phyloP scores from a whole-genome alignment of 2,113 vertebrate genomes.

The Grantiella picta region DNA sequence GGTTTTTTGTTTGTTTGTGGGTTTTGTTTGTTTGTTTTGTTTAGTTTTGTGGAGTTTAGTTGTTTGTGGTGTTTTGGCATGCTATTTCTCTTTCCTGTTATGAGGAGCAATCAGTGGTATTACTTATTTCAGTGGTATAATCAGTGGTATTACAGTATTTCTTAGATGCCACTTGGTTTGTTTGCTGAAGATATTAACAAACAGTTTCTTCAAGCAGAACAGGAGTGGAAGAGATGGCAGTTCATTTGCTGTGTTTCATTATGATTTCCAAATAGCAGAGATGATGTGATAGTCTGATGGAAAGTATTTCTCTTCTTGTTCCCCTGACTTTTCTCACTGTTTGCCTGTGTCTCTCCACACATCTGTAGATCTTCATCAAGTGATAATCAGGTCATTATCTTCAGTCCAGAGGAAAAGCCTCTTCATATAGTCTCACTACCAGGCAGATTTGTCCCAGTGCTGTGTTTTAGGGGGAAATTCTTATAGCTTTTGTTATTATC shows the following conservation, averaged over 20 bases:
- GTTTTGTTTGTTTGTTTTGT: not conserved
- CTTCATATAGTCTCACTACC: not conserved
- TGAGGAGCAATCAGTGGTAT: not conserved
- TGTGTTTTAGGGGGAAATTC: not conserved
- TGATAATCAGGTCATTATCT: not conserved
- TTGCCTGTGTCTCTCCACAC: not conserved
- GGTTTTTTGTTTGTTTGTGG: not conserved
- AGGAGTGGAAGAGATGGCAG: not conserved
- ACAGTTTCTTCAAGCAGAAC: not conserved
- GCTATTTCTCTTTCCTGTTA: not conserved
- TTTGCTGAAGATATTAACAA: not conserved
- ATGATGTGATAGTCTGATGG: not conserved
- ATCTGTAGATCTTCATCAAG: not conserved
- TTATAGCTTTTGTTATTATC: not conserved
- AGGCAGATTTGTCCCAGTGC: not conserved
- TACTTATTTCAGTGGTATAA: too few species aligned
- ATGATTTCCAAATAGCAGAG: not conserved
- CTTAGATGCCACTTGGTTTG: not conserved
- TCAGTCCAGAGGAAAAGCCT: not conserved
- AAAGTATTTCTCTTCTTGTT: not conserved
- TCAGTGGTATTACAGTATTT: not conserved
- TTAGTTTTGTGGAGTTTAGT: not conserved
- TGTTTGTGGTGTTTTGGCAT: not conserved
- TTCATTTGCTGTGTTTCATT: not conserved
- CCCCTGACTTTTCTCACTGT: not conserved